Evolutionary conservation across 1,140 invertebrate genomes (phyloP).

Genomic region (Drosophila aff.): DNA sequence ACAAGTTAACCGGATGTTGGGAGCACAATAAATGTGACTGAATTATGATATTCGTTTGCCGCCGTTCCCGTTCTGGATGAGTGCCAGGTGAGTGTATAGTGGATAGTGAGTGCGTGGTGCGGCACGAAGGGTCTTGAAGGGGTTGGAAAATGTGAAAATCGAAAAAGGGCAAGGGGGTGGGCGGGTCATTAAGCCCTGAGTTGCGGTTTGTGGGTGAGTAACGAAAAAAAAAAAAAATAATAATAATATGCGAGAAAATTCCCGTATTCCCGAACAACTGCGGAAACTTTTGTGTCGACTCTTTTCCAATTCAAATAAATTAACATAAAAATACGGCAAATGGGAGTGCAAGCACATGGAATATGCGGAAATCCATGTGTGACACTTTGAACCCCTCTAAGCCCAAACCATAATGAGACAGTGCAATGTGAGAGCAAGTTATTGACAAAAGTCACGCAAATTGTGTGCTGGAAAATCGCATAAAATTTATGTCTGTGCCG

Average conservation of each 20-base stretch:
- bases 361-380: conserved; percentile 77
- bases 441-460: conserved; percentile 83
- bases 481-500: conserved; percentile 53
- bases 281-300: conserved; percentile 55
- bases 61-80: conserved; percentile 67
- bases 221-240: conserved; percentile 1
- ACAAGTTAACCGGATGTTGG: conserved; percentile 73
- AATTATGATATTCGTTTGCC: conserved; percentile 66
- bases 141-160: conserved; percentile 12
- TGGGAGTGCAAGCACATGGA: conserved; percentile 65
- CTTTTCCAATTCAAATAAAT: conserved; percentile 72
- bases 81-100: conserved; percentile 50
- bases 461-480: conserved; percentile 51
- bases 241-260: conserved; percentile 8
- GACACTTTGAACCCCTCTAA: conserved; percentile 53
- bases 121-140: conserved; percentile 41
- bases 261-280: conserved; percentile 56
- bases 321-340: conserved; percentile 77
- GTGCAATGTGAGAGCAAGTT: conserved; percentile 67
- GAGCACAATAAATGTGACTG: conserved; percentile 73
- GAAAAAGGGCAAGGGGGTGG: conserved; percentile 10
- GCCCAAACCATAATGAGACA: conserved; percentile 5
- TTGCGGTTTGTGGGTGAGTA: conserved; percentile 54
- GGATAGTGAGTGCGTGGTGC: conserved; percentile 45
- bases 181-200: conserved; percentile 59